Percentiles rank a stretch among this genome's conserved stretches.
Conservation (phyloP, 2,888 invertebrate species). For the Aleiodes testaceus region DNA sequence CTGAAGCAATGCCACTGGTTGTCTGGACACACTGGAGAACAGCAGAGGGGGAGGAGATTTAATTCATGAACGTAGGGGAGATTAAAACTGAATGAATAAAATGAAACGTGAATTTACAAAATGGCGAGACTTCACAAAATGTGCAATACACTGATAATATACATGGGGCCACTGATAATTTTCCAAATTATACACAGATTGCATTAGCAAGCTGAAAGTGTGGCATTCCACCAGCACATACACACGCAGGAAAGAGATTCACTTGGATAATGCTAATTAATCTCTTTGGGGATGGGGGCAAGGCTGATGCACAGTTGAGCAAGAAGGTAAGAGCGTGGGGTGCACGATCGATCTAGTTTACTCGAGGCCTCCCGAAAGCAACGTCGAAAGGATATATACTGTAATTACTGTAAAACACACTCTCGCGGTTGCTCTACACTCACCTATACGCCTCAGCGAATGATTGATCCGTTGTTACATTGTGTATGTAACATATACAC, state of each 20-base stretch:
- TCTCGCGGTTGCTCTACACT: slow-evolving; percentile 33
- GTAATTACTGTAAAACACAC: slow-evolving; percentile 44
- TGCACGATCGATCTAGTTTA: slow-evolving; percentile 38
- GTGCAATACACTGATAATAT: background rate
- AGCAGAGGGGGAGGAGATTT: background rate
- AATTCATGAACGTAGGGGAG: slow-evolving; percentile 13
- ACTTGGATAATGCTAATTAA: slow-evolving; percentile 39
- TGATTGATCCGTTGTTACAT: slow-evolving; percentile 36
- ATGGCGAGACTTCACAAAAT: slow-evolving; percentile 1
- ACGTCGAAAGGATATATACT: slow-evolving; percentile 34
- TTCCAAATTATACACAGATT: slow-evolving; percentile 1
- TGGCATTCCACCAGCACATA: background rate
- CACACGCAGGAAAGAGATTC: slow-evolving; percentile 23
- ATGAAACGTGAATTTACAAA: background rate
- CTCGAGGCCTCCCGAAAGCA: slow-evolving; percentile 15
- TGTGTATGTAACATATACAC: background rate
- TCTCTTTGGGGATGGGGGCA: slow-evolving; percentile 10
- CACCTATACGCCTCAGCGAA: slow-evolving; percentile 3
- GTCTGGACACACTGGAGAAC: background rate
- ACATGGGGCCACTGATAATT: background rate
- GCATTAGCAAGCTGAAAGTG: background rate
- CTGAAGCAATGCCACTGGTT: slow-evolving; percentile 17
- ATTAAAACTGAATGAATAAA: slow-evolving; percentile 11
- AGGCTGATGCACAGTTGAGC: slow-evolving; percentile 25
- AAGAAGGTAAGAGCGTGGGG: slow-evolving; percentile 8